Evolutionary conservation across 2,113 vertebrate genomes (phyloP), one percentile per base, ranked within the genome.

Genomic region (Penelope pileata): DNA sequence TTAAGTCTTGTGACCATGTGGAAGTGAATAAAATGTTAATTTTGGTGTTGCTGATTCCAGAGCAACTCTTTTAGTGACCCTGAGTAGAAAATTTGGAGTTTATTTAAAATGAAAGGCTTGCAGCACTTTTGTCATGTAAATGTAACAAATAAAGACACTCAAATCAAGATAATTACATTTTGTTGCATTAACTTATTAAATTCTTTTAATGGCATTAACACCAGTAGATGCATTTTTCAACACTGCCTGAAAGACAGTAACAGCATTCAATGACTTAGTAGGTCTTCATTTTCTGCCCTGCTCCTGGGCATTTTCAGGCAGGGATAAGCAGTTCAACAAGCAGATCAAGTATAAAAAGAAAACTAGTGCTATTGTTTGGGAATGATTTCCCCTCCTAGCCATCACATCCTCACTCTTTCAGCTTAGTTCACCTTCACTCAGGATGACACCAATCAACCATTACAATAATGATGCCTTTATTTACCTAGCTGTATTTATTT

Each of bases 141-240:
- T 91, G 92, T 50, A 88, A 73, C 58, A 92, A 32, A 43, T 60
- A 77, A n/a, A 58, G 72, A 47, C 59, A 43, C 36, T 93, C 69
- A 92, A 95, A 92, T 88, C 89, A 96, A 90, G 90, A 54, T 86
- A 87, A 95, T 94, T 93, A 78, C 74, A 83, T 92, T 90, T 78
- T 88, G 75, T 88, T 83, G 17, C 92, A 92, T 94, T 96, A 92
- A 72, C 38, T 67, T 75, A 34, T 95, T 90, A 70, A 77, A 67
- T 81, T 70, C 23, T 74, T 90, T 81, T 74, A 96, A 88, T 68
- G 76, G 19, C 26, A 67, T 90, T 91, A 62, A 91, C 3, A 7
- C 29, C 29, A 88, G 59, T 24, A 40, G 42, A 22, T 38, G 45
- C 22, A 29, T 88, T 77, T 85, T 56, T 56, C 27, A 74, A 75